Base-by-base conservation (phyloP, 2,888 invertebrate genomes). In the Euplagia quadripunctaria region DNA sequence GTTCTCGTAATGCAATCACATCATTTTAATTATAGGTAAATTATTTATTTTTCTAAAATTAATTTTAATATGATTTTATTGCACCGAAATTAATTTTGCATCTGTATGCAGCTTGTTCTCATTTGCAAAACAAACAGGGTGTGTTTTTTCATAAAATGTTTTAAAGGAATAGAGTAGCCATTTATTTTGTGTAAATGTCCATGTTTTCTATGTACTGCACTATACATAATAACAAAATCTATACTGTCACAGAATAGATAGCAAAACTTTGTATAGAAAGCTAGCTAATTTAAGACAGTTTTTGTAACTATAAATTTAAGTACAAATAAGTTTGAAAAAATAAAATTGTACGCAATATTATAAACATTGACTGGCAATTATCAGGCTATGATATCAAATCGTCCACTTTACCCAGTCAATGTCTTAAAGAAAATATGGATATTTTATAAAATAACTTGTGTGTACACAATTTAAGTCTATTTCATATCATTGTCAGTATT, bases 61-160 rank as follows among this genome's bases (percentile, higher is more conserved):
- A 4, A 64, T 68, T 71, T 73, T 75, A 42, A 17, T 79, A 73
- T 79, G 78, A 81, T 82, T 76, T 72, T 80, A 82, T 82, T 83
- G 83, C 82, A 83, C 75, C 46, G 0, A 67, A 73, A 77, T n/a
- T 69, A 68, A 41, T 77, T 82, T 79, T 81, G 83, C 79, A 61
- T 83, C 81, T 74, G 70, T 79, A 82, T 80, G 51, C 52, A 71
- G 83, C 81, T 83, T 82, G 66, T 78, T 82, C 77, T 84, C 79
- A 84, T 82, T 84, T 84, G 82, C 81, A 80, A 82, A 84, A 78
- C 74, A 82, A 81, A 84, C 81, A 84, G 84, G 81, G 84, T 82
- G 84, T 81, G 77, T 79, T 79, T 79, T 58, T 72, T 79, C 70
- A 80, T 78, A 78, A 75, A 78, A 78, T 78, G 75, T 77, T 79